Evolutionary conservation across 2,888 invertebrate species (phyloP), one percentile per base, ranked within the genome.

Genomic region (Syritta pipiens): DNA sequence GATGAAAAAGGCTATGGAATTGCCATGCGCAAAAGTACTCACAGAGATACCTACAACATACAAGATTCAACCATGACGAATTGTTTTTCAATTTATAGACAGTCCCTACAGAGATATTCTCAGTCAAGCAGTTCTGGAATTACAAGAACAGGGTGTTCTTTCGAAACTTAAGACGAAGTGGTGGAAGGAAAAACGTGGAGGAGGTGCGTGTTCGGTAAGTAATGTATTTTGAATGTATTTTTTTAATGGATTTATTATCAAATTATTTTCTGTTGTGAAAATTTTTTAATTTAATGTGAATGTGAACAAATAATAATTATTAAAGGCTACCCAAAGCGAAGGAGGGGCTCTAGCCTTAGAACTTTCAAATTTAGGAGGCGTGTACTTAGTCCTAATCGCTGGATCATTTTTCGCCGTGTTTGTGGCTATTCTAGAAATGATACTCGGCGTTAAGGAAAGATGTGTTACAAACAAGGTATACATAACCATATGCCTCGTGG

Each of bases 151-250:
- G 63, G 96, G 97, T 17, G 90, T 91, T 77, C 90, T 97, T 72
- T 93, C 92, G 14, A 90, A 91, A 83, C 91, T 97, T 89, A 96
- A 96, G 89, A 92, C 93, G 68, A 94, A 93, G 85, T 97, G 97
- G 97, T 97, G 97, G 97, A 93, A 94, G 85, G 94, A 95, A 88
- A 93, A 93, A 88, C 90, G 94, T 81, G 95, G 93, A 10, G 94
- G 94, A 30, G 93, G 93, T 62, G 92, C 92, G 35, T 94, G 94
- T 86, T 90, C 91, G 88, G 94, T 93, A 90, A 90, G 90, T 87
- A 26, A 12, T 14, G 17, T 10, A 14, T 62, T 24, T 42, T 10
- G n/a, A 26, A 9, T 44, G n/a, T 10, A 10, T 51, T 5, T 7
- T 67, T 40, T 40, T 9, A 67, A 2, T 4, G 14, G n/a, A 28